Evolutionary conservation across 2,797 vertebrate genomes (phyloP), one percentile per base, ranked within the genome.

Genomic region (Galaxias olidus): DNA sequence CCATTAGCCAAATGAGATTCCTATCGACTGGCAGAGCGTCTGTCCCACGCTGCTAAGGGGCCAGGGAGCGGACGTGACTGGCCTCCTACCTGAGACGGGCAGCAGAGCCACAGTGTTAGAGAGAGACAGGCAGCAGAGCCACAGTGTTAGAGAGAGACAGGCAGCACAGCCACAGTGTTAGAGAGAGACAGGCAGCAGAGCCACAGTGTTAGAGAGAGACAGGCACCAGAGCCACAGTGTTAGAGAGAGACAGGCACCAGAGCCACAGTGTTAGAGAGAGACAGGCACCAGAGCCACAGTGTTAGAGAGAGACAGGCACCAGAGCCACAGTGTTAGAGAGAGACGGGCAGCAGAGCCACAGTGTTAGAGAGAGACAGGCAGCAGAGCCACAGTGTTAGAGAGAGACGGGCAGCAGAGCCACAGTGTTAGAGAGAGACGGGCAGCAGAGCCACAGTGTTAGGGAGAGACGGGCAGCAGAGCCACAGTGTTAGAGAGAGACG

Each of bases 1-100:
- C 82, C 75, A 84, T 89, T 87, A 87, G 77, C 73, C 79, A 77
- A 84, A 87, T 82, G 74, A 86, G 80, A 87, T 81, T 80, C 76
- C 71, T 69, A 77, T 83, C 72, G 75, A 76, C 73, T 58, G 59
- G 59, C 61, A 66, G 63, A 75, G 59, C 0, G 43, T 56, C 73
- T 79, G 77, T 79, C 77, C 73, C 50, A 52, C 12, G 55, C 47
- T 45, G 58, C 71, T 68, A 77, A 62, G 71, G 41, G 65, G 71
- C 42, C 58, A 8, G 11, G 62, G 64, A 61, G 55, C 57, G 80
- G 66, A 81, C 62, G 56, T 66, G 76, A 74, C 66, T 60, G 55
- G 59, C 63, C 69, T 79, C 59, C 47, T 62, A 58, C 64, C 57
- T 52, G 65, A 63, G 61, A 45, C 30, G n/a, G n/a, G n/a, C n/a